Conservation (phyloP, 2,888 invertebrate genomes). For the Coenonympha arcania region DNA sequence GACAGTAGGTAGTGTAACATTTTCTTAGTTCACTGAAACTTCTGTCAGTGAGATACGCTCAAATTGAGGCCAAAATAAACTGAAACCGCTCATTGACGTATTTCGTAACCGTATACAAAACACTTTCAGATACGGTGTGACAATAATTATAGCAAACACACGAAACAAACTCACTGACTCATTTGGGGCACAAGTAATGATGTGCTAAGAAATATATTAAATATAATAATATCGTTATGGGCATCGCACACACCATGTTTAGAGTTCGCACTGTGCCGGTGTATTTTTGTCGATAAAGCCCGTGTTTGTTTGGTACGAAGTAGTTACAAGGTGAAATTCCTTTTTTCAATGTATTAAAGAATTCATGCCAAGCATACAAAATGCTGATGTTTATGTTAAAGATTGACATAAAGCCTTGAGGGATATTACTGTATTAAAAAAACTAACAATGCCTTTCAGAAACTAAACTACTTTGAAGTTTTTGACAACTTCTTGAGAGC, state of each 20-base stretch:
- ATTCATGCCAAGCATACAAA: not conserved
- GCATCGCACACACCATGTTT: constrained; percentile 13
- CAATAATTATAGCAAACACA: constrained; percentile 42
- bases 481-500: too few relatives aligned
- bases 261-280: constrained; percentile 11
- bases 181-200: constrained; percentile 18
- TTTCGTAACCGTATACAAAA: constrained; percentile 59
- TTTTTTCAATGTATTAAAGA: constrained; percentile 6
- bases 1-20: constrained; percentile 22
- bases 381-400: not conserved
- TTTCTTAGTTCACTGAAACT: constrained; percentile 45
- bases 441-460: too few relatives aligned
- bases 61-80: constrained; percentile 69
- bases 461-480: too few relatives aligned
- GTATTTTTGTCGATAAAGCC: constrained; percentile 16
- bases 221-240: constrained; percentile 13
- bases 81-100: constrained; percentile 50
- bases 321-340: constrained; percentile 12
- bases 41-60: constrained; percentile 53
- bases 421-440: too few relatives aligned
- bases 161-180: constrained; percentile 22
- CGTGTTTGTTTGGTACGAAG: constrained; percentile 6
- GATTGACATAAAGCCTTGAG: not conserved
- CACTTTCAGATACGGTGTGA: constrained; percentile 33
- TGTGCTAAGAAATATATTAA: constrained; percentile 20